phyloP scores from a whole-genome alignment of 2,797 vertebrate genomes.

The Anolis apletophallus region DNA sequence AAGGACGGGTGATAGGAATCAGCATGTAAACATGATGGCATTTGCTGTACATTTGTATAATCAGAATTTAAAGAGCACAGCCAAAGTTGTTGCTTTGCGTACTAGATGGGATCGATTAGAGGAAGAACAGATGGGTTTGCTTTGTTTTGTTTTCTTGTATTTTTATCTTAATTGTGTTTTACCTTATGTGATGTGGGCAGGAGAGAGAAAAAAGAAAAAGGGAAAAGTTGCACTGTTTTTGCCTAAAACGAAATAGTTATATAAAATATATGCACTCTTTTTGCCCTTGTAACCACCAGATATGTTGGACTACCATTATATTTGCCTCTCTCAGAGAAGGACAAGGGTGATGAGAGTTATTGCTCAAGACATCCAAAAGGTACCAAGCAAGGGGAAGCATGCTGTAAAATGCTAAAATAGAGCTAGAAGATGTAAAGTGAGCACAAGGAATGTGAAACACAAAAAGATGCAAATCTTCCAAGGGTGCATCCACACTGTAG shows the following conservation, averaged over 20 bases:
- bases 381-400: neutral
- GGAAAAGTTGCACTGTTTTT: neutral
- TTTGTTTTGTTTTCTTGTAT: slow-evolving; percentile 48
- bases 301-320: neutral
- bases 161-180: slow-evolving; percentile 35
- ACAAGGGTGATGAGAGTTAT: neutral
- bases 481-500: no score
- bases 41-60: slow-evolving; percentile 44
- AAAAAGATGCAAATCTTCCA: neutral
- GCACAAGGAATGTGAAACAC: neutral
- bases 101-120: slow-evolving; percentile 27
- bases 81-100: slow-evolving; percentile 32
- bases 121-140: slow-evolving; percentile 45
- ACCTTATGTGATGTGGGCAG: slow-evolving; percentile 16
- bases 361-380: neutral
- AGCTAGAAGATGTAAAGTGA: neutral
- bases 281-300: no score
- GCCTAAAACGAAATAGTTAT: neutral
- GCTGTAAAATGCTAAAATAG: no score
- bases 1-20: slow-evolving; percentile 16
- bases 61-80: slow-evolving; percentile 39
- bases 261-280: neutral
- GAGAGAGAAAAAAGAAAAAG: neutral
- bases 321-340: no score
- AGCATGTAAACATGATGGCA: slow-evolving; percentile 28